A percentile compares a stretch with the other conserved stretches of the same genome.
Conservation (phyloP, 2,113 vertebrate genomes). For the Ceratotherium simum region DNA sequence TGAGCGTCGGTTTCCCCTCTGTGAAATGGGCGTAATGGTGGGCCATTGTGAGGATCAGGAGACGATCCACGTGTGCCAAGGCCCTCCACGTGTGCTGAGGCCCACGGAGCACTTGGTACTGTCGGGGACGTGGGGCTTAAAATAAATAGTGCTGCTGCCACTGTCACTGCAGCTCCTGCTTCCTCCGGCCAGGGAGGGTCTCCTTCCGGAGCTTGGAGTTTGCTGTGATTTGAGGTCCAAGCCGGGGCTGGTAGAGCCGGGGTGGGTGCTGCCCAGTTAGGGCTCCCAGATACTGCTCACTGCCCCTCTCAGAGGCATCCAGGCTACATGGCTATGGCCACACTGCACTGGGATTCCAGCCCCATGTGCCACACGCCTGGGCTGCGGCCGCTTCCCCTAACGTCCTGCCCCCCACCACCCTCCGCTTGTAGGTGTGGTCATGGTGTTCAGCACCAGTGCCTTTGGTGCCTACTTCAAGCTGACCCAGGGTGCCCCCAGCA, state of each 20-base stretch:
- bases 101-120: rapidly evolving
- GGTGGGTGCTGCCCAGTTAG: neutral
- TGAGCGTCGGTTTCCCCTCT: neutral
- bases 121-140: too few relatives aligned
- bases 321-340: neutral
- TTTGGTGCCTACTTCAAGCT: slow-evolving; percentile 95
- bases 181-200: neutral
- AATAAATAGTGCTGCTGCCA: neutral
- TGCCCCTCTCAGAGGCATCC: neutral
- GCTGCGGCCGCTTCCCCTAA: rapidly evolving
- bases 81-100: rapidly evolving
- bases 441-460: slow-evolving; percentile 90
- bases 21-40: neutral
- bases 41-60: neutral
- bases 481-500: slow-evolving; percentile 65
- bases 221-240: neutral
- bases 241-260: neutral
- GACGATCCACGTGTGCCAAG: rapidly evolving
- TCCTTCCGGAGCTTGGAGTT: neutral
- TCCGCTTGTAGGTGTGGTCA: slow-evolving; percentile 88
- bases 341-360: rapidly evolving
- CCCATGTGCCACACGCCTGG: rapidly evolving
- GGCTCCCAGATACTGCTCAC: neutral
- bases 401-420: rapidly evolving
- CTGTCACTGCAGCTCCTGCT: neutral